Base-by-base conservation (phyloP, 2,888 invertebrate species). In the Ariolimax columbianus region DNA sequence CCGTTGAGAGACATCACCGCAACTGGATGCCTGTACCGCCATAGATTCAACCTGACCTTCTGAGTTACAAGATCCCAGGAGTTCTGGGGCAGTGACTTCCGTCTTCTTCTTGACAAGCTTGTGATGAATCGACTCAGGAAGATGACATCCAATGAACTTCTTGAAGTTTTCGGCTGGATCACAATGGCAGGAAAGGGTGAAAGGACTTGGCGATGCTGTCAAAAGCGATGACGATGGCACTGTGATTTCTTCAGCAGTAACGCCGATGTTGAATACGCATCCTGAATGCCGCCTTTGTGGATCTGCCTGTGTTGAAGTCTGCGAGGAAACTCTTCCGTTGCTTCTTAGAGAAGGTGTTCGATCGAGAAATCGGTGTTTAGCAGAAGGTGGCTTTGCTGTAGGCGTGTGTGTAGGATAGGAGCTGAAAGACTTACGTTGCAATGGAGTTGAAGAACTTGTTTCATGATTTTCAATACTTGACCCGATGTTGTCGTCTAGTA, bases 91-190 rank as follows among this genome's bases (percentile, higher is more conserved):
- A 7, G 40, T 7, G 1, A 43, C 47, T 2, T 55, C 19, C 19
- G 26, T 40, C 0, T 55, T 40, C n/a, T 55, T 72, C 23, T 59
- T 63, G 14, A 75, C 19, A 3, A 82, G 75, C 63, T 55, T 73
- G 26, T 82, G 82, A 11, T 75, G 73, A 38, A 82, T 23, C 14
- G 82, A 73, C 9, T 82, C 82, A 26, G 82, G 75, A 19, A 82
- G 63, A 55, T 75, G 82, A 4, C 72, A 72, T 30, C 84, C 70
- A n/a, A 79, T 84, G 73, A 78, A 83, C 36, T 77, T 83, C 68
- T 43, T 68, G 72, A 70, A 83, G n/a, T 83, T 83, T 4, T 77
- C 83, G 0, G 77, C 83, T 17, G 83, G 83, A n/a, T 83, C 77
- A 30, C 83, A 83, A 26, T 78, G 83, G 30, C 83, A 83, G 19